Evolutionary conservation across 2,888 invertebrate species (phyloP), one percentile per base, ranked within the genome.

Genomic region (Cerceris rybyensis): DNA sequence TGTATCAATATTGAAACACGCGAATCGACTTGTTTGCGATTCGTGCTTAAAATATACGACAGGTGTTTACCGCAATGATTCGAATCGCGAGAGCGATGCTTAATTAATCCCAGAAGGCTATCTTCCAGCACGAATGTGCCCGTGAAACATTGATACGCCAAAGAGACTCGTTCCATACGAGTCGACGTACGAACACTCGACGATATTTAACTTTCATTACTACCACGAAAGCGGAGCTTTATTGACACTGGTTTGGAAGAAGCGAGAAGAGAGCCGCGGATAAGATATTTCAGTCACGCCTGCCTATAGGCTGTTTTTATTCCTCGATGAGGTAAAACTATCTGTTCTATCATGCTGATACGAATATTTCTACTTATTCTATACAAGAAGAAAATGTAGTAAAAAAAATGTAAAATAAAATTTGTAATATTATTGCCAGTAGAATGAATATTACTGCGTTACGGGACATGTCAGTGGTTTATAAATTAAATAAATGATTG

Each of bases 181-280:
- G 60, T 28, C 67, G 75, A 75, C 74, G 72, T 71, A 74, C 70
- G 75, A 65, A 60, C 70, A 55, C 70, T 71, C 59, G 60, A 41
- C 61, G 84, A 80, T 90, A 89, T 91, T 91, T 91, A 88, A 89
- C 90, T 91, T 91, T 89, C 90, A 90, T 90, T 90, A 90, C 85
- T 83, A 82, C 78, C 82, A 70, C 78, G 83, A 83, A 83, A 87
- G 84, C 86, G 84, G 82, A 86, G 86, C 88, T 88, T 85, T 87
- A 86, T 89, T 85, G 89, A 88, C 88, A 89, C 87, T 90, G 87
- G 86, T 84, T 84, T 76, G 82, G 85, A 84, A 68, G 77, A 17
- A 81, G 73, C 71, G 64, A 28, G 28, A 84, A 28, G 28, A 84
- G 84, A 90, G 89, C 88, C 85, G 77, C 65, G 85, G 87, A 88